Conservation (phyloP, 2,797 vertebrate species). For the Peromyscus attwateri region DNA sequence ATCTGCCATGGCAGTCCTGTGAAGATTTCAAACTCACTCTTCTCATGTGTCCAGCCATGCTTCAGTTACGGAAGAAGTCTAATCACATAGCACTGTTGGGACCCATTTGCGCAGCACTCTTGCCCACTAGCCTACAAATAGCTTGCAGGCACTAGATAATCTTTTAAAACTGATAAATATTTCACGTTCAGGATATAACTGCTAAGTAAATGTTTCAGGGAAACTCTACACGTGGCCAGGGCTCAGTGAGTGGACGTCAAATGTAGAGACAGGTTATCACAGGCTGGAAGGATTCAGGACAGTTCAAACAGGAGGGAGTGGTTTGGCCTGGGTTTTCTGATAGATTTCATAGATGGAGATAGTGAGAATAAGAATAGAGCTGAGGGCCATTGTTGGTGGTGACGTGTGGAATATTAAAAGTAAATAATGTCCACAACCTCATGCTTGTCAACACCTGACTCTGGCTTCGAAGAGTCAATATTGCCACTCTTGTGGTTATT, state of each 20-base stretch:
- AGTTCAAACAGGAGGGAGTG: not conserved
- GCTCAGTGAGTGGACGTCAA: not conserved
- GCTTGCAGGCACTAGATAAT: not conserved
- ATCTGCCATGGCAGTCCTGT: not conserved
- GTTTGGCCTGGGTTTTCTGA: not conserved
- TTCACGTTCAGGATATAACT: not conserved
- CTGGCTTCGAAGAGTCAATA: not conserved
- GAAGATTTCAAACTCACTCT: not conserved
- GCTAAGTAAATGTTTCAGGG: not conserved
- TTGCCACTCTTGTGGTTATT: not conserved
- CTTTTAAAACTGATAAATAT: slow-evolving; percentile 3
- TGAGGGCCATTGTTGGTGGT: not conserved
- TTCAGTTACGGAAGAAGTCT: not conserved
- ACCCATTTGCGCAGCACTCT: not conserved
- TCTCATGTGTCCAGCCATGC: not conserved
- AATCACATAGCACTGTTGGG: not conserved
- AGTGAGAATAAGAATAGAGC: no score
- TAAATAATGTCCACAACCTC: not conserved
- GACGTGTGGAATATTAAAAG: not conserved
- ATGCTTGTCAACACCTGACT: not conserved
- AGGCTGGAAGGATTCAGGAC: not conserved
- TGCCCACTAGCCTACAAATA: not conserved
- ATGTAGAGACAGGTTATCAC: not conserved
- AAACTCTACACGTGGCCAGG: not conserved
- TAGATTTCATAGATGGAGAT: not conserved